phyloP scores from a whole-genome alignment of 2,113 vertebrate species.

The Ciconia maguari region DNA sequence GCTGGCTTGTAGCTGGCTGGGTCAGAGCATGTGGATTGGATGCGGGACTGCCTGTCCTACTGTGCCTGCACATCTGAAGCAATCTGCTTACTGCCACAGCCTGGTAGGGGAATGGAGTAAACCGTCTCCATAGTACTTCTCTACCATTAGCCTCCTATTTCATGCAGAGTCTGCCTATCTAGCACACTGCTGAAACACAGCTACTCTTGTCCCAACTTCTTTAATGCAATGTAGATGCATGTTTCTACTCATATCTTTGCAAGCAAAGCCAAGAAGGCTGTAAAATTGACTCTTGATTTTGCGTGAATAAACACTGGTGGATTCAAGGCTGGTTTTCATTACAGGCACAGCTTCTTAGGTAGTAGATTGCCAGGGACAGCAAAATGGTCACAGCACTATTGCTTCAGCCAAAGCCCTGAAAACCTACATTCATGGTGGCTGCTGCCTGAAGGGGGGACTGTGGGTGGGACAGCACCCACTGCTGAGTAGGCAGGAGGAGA shows the following conservation, averaged over 20 bases:
- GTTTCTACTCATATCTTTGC: neutral
- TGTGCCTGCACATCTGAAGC: fast-evolving
- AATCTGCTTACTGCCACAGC: neutral
- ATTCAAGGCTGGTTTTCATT: neutral
- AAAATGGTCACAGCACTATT: neutral
- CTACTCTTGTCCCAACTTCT: neutral
- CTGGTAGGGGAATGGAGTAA: neutral
- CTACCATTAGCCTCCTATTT: neutral
- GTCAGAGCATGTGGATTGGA: neutral
- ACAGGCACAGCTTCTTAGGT: neutral
- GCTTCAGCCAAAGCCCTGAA: neutral
- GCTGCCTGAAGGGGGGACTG: neutral
- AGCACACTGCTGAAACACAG: neutral
- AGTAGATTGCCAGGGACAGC: neutral
- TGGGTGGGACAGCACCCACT: neutral
- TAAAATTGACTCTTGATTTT: neutral
- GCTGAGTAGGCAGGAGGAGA: neutral
- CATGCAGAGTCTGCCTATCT: neutral
- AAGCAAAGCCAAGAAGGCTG: neutral
- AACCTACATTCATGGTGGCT: neutral
- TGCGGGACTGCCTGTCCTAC: neutral
- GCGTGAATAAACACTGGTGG: neutral
- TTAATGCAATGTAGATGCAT: neutral
- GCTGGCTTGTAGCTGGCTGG: neutral
- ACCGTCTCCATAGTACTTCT: too few relatives aligned